Percentiles rank a stretch among this genome's conserved stretches.
Conservation (phyloP, 2,113 vertebrate species). For the Sminthopsis crassicaudata region DNA sequence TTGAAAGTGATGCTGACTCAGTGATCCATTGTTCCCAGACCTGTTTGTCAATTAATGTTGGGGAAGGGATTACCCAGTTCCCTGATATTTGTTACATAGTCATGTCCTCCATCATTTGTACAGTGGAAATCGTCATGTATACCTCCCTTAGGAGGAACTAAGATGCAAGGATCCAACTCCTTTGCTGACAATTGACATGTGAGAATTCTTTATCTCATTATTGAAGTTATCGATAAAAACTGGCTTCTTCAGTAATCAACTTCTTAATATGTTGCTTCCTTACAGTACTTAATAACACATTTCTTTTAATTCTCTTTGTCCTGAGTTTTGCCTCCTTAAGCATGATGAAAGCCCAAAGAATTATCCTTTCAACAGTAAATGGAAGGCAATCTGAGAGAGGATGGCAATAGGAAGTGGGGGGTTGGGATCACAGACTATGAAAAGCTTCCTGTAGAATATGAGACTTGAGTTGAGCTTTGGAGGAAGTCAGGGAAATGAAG, state of each 20-base stretch:
- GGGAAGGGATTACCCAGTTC: neutral
- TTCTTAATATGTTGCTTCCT: no score
- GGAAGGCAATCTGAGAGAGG: neutral
- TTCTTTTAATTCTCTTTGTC: no score
- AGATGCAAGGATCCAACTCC: neutral
- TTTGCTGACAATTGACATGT: neutral
- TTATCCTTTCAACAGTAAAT: neutral
- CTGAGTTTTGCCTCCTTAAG: no score
- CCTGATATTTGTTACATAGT: neutral
- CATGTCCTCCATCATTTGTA: neutral
- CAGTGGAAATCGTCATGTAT: neutral
- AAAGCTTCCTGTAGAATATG: neutral
- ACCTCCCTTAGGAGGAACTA: neutral
- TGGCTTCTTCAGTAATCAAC: neutral
- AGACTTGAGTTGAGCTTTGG: neutral
- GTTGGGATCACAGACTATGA: neutral
- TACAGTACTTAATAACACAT: no score
- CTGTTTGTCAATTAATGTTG: neutral
- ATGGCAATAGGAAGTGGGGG: neutral
- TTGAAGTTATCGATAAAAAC: neutral
- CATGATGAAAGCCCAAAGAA: no score
- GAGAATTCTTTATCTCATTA: neutral
- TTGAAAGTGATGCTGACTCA: neutral
- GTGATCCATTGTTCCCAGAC: neutral
- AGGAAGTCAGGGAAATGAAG: neutral